Percentiles rank a stretch among this genome's conserved stretches.
Conservation (phyloP, 2,888 invertebrate genomes). For the Latrodectus hesperus region DNA sequence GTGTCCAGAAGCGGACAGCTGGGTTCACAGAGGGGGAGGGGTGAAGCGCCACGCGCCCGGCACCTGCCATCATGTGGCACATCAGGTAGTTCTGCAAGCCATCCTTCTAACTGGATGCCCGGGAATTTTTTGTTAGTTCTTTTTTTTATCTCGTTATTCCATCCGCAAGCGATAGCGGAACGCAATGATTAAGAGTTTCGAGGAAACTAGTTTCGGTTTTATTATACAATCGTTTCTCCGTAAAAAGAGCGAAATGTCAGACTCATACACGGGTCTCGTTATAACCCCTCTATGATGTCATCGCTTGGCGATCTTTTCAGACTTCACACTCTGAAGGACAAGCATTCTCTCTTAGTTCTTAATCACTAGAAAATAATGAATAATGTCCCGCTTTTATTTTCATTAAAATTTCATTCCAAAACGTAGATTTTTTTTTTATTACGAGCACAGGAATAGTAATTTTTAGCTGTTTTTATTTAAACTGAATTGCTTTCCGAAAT, state of each 20-base stretch:
- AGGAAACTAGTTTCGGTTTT: conserved; percentile 1
- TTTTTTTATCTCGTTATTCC: neutral
- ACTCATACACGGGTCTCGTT: too few species aligned
- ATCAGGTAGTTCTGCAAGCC: conserved; percentile 24
- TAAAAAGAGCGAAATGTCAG: neutral
- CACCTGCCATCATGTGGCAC: conserved; percentile 34
- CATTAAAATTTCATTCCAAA: too few species aligned
- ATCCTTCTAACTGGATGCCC: neutral
- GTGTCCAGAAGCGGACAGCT: conserved; percentile 28
- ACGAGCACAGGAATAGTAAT: too few species aligned
- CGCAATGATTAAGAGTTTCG: neutral
- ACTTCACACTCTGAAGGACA: too few species aligned
- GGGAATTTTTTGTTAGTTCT: neutral
- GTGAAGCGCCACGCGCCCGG: conserved; percentile 19
- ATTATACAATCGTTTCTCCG: neutral
- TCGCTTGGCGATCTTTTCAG: too few species aligned
- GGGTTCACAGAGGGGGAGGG: conserved; percentile 14
- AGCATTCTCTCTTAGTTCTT: too few species aligned
- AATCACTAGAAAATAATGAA: too few species aligned
- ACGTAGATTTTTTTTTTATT: too few species aligned
- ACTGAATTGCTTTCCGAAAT: too few species aligned
- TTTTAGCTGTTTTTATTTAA: too few species aligned
- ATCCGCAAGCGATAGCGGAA: neutral
- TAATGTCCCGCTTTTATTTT: too few species aligned
- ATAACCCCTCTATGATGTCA: too few species aligned